Evolutionary conservation across 2,888 invertebrate genomes (phyloP), one percentile per base, ranked within the genome.

Genomic region (Abrostola tripartita): DNA sequence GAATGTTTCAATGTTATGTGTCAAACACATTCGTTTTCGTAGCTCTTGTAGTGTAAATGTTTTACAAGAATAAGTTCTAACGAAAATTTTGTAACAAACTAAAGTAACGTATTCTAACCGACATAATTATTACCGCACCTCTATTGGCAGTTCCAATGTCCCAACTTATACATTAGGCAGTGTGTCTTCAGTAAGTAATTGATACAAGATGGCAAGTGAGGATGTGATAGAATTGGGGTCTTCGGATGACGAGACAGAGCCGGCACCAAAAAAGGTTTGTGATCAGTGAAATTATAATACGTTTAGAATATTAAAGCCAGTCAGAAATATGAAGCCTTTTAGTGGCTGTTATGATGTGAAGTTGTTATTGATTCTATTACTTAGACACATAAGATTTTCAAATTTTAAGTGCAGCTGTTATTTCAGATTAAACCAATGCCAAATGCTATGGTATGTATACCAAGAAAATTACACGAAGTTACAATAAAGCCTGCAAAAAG

Each of bases 141-240:
- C 50, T 37, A 7, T 53, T 41, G 5, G 24, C 14, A 53, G 35
- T 54, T 10, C 24, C 40, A 37, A 41, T 44, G 37, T 49, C 37
- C 38, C 12, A 38, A 51, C 14, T 14, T 11, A 11, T 6, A 5
- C 35, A 36, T 5, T 36, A 7, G 37, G 8, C 47, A 50, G 14
- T 41, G 35, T 51, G 11, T 51, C 36, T 51, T 10, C 11, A 49
- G n/a, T 52, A 8, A 37, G n/a, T 52, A 61, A 35, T 66, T 49
- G 38, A 56, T 63, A 54, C 75, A 86, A 82, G 73, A 94, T 93
- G 93, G 90, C 88, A 81, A 88, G 84, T 76, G 87, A 89, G 62
- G 93, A 93, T 86, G 92, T 94, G 62, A 94, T 94, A 68, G 93
- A 93, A 82, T 85, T 94, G 76, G 93, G 88, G 52, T 94, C 94